These are phyloP conservation scores for Latrodectus hesperus DNA, from an alignment of 2,888 invertebrate species.

Conservation along the genomic window DNA sequence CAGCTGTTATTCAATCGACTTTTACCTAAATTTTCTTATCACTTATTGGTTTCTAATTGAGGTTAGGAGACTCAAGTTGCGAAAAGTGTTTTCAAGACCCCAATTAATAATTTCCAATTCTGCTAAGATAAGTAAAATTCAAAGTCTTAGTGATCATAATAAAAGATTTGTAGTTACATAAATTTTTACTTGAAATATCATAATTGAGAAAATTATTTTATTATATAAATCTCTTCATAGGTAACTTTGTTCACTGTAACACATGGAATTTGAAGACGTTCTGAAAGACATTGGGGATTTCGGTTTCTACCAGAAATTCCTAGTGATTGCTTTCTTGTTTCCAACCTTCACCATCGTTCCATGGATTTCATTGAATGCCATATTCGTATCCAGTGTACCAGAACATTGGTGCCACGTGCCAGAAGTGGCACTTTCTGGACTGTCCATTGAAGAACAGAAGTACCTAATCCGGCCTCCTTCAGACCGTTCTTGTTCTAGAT, in stretches of 20 bases:
- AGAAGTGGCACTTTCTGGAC: conserved; percentile 73
- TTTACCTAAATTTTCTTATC: too few species aligned
- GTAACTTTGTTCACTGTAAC: background rate
- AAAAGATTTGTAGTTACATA: too few species aligned
- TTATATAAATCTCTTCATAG: too few species aligned
- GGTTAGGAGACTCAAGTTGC: too few species aligned
- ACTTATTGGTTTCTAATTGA: too few species aligned
- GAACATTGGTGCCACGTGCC: conserved; percentile 87
- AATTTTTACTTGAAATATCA: too few species aligned
- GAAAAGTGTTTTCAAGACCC: too few species aligned
- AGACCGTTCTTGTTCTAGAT: conserved; percentile 80
- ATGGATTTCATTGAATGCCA: conserved; percentile 76
- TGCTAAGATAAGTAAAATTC: too few species aligned
- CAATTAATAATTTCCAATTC: too few species aligned
- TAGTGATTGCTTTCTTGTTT: conserved; percentile 88
- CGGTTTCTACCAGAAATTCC: conserved; percentile 87
- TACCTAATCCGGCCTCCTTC: conserved; percentile 25
- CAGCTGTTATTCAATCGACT: too few species aligned
- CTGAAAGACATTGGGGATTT: conserved; percentile 90
- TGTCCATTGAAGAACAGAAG: conserved; percentile 21
- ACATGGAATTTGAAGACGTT: conserved; percentile 71
- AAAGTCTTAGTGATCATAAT: too few species aligned
- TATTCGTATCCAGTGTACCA: conserved; percentile 51
- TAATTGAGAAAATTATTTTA: too few species aligned
- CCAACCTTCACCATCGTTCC: conserved; percentile 92